phyloP scores from a whole-genome alignment of 2,797 vertebrate species.

The Fundulus diaphanus region DNA sequence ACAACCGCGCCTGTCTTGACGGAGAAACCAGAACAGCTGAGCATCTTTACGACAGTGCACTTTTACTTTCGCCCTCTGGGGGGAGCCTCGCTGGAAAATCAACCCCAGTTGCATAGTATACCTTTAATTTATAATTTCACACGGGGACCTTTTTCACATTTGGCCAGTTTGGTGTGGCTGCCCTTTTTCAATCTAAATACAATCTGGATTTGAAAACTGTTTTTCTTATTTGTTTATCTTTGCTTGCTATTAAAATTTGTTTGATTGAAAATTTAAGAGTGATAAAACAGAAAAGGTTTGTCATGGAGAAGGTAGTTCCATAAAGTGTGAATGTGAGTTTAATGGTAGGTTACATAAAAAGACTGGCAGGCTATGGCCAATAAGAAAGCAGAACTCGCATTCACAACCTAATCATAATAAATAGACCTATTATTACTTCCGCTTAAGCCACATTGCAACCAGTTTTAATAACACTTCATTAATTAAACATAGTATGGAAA shows the following conservation, averaged over 20 bases:
- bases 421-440: slow-evolving; percentile 44
- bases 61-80: no score
- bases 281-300: no score
- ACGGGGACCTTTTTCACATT: no score
- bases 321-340: slow-evolving; percentile 6
- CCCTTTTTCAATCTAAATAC: no score
- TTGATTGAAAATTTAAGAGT: not conserved
- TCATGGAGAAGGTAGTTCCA: no score
- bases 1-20: no score
- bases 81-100: no score
- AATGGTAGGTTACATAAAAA: not conserved
- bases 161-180: not conserved
- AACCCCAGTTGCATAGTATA: no score
- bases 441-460: slow-evolving; percentile 44
- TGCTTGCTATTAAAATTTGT: not conserved
- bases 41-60: no score
- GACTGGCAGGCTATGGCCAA: slow-evolving; percentile 15
- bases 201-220: not conserved
- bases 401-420: slow-evolving; percentile 1
- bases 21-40: no score
- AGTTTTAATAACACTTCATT: slow-evolving; percentile 66
- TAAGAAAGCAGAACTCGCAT: not conserved
- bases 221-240: not conserved
- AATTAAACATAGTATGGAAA: slow-evolving; percentile 68
- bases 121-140: no score